Conservation (phyloP, 2,888 invertebrate species). For the Callosobruchus maculatus region DNA sequence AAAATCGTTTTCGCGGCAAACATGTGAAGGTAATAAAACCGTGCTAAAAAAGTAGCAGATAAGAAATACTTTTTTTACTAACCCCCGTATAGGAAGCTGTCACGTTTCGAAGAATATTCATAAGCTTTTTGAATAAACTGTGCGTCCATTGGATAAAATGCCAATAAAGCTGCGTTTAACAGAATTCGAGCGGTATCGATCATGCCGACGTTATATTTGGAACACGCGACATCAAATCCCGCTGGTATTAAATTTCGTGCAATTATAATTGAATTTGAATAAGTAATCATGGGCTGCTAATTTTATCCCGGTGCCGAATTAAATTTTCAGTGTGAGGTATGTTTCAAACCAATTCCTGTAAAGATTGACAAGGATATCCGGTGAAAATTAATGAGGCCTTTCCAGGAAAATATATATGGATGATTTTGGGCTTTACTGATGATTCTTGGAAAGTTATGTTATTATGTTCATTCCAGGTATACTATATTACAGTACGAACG, state of each 20-base stretch:
- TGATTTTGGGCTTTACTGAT: background rate
- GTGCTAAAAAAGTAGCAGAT: too few relatives aligned
- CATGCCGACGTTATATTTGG: background rate
- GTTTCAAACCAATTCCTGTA: background rate
- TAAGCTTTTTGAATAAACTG: background rate
- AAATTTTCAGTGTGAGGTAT: background rate
- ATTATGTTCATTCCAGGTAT: too few relatives aligned
- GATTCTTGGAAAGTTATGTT: constrained; percentile 16
- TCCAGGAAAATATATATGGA: background rate
- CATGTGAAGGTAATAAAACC: too few relatives aligned
- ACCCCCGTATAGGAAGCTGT: background rate
- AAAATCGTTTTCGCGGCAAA: too few relatives aligned
- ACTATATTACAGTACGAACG: too few relatives aligned
- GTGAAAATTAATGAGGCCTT: background rate
- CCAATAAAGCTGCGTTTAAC: background rate
- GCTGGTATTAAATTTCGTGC: background rate
- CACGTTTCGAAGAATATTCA: background rate
- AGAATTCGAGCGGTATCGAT: background rate
- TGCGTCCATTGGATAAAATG: background rate
- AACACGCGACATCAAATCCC: background rate
- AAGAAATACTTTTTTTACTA: too few relatives aligned
- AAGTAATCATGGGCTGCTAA: background rate
- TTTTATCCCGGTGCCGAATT: background rate
- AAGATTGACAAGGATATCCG: background rate
- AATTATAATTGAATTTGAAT: background rate